phyloP scores from a whole-genome alignment of 2,797 vertebrate genomes.

The Agapornis canus region DNA sequence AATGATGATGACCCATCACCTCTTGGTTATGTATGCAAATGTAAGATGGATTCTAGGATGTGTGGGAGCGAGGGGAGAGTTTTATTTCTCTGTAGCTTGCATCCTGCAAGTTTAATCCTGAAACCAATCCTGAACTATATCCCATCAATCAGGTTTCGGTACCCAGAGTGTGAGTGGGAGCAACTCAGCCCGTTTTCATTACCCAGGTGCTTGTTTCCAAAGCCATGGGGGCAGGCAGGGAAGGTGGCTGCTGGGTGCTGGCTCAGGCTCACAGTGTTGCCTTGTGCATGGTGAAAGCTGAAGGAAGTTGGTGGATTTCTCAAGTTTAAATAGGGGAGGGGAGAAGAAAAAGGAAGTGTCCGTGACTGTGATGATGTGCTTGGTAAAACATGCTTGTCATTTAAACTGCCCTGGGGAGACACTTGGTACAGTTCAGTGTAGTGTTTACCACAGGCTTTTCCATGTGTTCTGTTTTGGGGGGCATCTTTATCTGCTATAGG shows the following conservation, averaged over 20 bases:
- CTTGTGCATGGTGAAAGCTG: background rate
- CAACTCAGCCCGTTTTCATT: background rate
- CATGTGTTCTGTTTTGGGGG: background rate
- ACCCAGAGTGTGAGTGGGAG: background rate
- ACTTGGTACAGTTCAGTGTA: accelerated
- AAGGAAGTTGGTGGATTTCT: background rate
- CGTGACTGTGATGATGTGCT: background rate
- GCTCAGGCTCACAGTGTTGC: accelerated
- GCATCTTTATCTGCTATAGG: background rate
- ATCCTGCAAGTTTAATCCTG: background rate
- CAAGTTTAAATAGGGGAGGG: background rate
- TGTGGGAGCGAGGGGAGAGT: background rate
- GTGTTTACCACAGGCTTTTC: background rate
- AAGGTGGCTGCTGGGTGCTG: background rate
- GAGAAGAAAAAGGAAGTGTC: background rate
- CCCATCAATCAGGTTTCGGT: background rate
- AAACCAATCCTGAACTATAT: accelerated
- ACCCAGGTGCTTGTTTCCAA: accelerated
- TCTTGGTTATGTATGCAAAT: background rate
- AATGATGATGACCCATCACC: background rate
- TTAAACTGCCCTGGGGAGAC: background rate
- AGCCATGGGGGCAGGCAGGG: background rate
- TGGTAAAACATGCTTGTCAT: accelerated
- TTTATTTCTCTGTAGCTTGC: background rate
- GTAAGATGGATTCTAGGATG: background rate